Base-by-base conservation (phyloP, 1,140 invertebrate species). In the Calycopis cecrops region DNA sequence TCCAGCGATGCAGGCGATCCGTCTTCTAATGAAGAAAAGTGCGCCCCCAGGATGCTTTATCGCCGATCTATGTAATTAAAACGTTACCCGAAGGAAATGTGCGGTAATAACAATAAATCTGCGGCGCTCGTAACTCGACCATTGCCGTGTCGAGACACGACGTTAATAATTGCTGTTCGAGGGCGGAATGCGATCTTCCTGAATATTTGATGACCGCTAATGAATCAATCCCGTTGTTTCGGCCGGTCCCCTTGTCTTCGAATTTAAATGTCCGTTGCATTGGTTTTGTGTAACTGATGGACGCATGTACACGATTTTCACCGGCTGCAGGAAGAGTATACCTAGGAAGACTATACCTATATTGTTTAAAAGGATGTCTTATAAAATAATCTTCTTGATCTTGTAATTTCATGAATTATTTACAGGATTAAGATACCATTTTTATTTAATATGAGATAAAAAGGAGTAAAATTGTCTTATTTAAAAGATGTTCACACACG, bases 11-110 rank as follows among this genome's bases (percentile, higher is more conserved):
- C 74, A 63, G 62, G 67, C 76, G 55, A 82, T 87, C 73, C 75
- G 73, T 85, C 83, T 86, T 86, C 63, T 86, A 86, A 87, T 87
- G 81, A 87, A 87, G 83, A 85, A 85, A 87, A 85, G 83, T 87
- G 79, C 79, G 81, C 81, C 76, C 73, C 67, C 71, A 66, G 74
- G 81, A 87, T 87, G 79, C 55, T 87, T 87, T 87, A 87, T 83
- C 81, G 79, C 63, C 83, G 81, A 87, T 86, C 83, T 82, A 74
- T 84, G 83, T 86, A 86, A 86, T 86, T 86, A 85, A 86, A 86
- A 86, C 83, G 83, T 84, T 85, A 80, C 83, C 79, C 81, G 71
- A 57, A 86, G 83, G 83, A 86, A 86, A 86, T 82, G 80, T 76
- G 72, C 62, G 73, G 81, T 73, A 82, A 86, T 86, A 86, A 86